phyloP scores from a whole-genome alignment of 2,113 vertebrate genomes.

The Etheostoma spectabile region DNA sequence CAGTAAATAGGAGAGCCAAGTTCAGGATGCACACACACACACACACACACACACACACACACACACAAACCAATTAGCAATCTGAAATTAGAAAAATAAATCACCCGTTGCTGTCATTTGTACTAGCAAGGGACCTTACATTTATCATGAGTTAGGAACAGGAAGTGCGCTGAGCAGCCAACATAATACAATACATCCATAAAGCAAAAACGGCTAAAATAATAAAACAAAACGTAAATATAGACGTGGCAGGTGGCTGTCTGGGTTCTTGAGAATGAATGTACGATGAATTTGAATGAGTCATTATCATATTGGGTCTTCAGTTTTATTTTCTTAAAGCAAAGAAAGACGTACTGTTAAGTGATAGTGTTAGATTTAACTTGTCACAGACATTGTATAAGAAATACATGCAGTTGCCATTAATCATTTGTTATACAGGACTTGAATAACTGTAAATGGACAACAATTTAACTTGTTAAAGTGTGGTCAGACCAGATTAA shows the following conservation, averaged over 20 bases:
- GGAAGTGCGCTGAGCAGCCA: conserved; percentile 47
- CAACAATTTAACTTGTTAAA: too few species aligned
- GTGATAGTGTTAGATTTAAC: background rate
- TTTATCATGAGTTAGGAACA: conserved; percentile 46
- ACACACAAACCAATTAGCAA: conserved; percentile 44
- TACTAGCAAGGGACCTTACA: conserved; percentile 35
- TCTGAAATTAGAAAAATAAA: conserved; percentile 66
- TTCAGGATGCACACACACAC: background rate
- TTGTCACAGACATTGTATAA: background rate
- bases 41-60: conserved; percentile 25
- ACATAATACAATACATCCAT: conserved; percentile 52
- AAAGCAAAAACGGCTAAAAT: conserved; percentile 43
- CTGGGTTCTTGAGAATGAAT: conserved; percentile 36
- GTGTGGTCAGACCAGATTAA: background rate
- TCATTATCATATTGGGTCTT: background rate
- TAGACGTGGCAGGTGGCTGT: conserved; percentile 46
- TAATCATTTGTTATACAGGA: background rate
- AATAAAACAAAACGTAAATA: conserved; percentile 46
- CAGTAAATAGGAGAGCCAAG: conserved; percentile 15
- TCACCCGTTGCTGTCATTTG: conserved; percentile 47
- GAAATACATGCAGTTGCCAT: background rate
- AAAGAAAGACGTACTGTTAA: background rate
- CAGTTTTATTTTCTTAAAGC: background rate
- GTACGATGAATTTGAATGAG: conserved; percentile 23
- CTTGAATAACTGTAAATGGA: too few species aligned